Percentiles rank a stretch among this genome's conserved stretches.
Evolutionary conservation across 2,797 vertebrate genomes (phyloP).

Genomic region (Ceyx erithaca): DNA sequence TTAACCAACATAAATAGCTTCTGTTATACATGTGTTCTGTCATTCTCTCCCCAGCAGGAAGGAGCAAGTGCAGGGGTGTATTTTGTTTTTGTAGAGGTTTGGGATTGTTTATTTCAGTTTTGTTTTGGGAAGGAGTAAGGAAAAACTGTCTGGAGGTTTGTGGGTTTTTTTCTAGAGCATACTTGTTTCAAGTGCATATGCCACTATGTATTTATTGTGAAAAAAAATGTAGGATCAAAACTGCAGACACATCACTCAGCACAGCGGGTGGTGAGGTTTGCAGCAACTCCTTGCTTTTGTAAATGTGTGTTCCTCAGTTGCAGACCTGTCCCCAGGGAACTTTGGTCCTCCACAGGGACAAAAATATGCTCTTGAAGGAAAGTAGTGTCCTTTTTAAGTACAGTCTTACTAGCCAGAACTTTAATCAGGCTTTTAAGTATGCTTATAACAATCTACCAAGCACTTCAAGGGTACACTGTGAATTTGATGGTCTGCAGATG

Average conservation of each 20-base stretch:
- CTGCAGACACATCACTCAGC: slow-evolving; percentile 1
- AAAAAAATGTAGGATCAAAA: not conserved
- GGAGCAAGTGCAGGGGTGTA: slow-evolving; percentile 66
- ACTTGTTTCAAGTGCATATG: slow-evolving; percentile 29
- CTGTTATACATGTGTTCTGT: slow-evolving; percentile 58
- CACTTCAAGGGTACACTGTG: not conserved
- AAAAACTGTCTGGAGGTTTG: slow-evolving; percentile 53
- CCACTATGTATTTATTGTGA: slow-evolving; percentile 32
- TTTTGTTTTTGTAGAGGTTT: slow-evolving; percentile 56
- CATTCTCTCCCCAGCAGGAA: slow-evolving; percentile 36
- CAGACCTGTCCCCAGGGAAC: slow-evolving; percentile 27
- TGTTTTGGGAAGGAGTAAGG: slow-evolving; percentile 53
- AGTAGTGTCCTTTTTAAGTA: not conserved
- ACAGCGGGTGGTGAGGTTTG: slow-evolving; percentile 2
- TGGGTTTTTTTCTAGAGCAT: not conserved
- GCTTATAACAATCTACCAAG: not conserved
- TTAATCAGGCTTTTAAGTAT: not conserved
- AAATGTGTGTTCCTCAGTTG: not conserved
- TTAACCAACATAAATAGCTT: slow-evolving; percentile 59
- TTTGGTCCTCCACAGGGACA: not conserved
- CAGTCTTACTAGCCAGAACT: not conserved
- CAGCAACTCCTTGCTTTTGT: not conserved
- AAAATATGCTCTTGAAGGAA: slow-evolving; percentile 32
- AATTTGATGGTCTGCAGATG: not conserved
- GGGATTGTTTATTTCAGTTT: slow-evolving; percentile 66